These are phyloP conservation scores for Diachrysia chrysitis DNA, from an alignment of 2,888 invertebrate genomes.

Conservation along the genomic window DNA sequence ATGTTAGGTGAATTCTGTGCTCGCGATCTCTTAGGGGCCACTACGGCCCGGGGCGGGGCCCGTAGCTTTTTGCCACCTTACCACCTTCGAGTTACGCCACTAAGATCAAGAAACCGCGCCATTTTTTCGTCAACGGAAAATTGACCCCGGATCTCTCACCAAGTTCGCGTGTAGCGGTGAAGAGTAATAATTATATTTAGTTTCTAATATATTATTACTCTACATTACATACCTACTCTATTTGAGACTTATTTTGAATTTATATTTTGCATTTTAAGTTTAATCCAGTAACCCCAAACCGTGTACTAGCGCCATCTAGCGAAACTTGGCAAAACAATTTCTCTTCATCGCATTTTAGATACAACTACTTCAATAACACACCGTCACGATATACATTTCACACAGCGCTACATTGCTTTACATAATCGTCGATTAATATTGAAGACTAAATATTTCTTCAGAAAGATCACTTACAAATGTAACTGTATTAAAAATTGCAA, in stretches of 20 bases:
- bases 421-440: slow-evolving; percentile 54
- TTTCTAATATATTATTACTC: slow-evolving; percentile 5
- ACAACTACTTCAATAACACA: slow-evolving; percentile 30
- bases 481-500: slow-evolving; percentile 59
- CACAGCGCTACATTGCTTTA: slow-evolving; percentile 60
- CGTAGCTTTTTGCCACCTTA: no score
- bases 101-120: slow-evolving; percentile 10
- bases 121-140: slow-evolving; percentile 9
- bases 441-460: slow-evolving; percentile 54
- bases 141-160: slow-evolving; percentile 12
- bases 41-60: no score
- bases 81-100: no score
- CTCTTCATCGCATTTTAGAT: slow-evolving; percentile 29
- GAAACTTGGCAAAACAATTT: slow-evolving; percentile 20
- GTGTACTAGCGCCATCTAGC: slow-evolving; percentile 22
- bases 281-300: slow-evolving; percentile 16
- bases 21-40: no score
- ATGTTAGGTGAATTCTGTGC: no score
- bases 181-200: slow-evolving; percentile 28
- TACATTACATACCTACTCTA: not conserved
- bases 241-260: not conserved
- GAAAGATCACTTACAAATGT: slow-evolving; percentile 55
- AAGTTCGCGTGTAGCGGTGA: slow-evolving; percentile 15
- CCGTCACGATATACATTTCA: slow-evolving; percentile 48
- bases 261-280: not conserved